phyloP scores from a whole-genome alignment of 2,797 vertebrate species.

The Eutrigla gurnardus region DNA sequence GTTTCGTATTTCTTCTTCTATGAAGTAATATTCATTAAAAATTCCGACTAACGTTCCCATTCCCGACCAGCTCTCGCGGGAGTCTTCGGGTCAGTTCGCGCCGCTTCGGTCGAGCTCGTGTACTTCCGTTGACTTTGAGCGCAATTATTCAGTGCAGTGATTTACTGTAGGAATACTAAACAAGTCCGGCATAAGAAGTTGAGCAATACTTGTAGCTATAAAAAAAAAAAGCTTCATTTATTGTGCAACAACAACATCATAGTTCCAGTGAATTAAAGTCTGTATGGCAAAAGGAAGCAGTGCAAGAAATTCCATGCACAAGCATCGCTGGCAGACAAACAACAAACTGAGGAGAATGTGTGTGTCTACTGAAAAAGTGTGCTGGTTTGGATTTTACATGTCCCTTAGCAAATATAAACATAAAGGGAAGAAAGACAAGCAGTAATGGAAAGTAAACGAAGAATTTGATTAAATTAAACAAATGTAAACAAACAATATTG shows the following conservation, averaged over 20 bases:
- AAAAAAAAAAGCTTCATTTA: constrained; percentile 63
- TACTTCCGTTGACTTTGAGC: not conserved
- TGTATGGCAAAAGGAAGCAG: constrained; percentile 58
- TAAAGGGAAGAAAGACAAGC: constrained; percentile 39
- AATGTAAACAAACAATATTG: constrained; percentile 22
- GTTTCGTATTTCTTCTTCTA: not conserved
- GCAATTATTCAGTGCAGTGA: not conserved
- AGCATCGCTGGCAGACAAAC: constrained; percentile 27
- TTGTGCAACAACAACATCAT: constrained; percentile 72
- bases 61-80: no score
- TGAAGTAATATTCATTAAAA: no score
- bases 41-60: not conserved
- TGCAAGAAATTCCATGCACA: constrained; percentile 67
- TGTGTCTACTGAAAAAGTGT: constrained; percentile 38
- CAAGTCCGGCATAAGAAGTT: not conserved
- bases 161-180: not conserved
- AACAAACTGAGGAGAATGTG: constrained; percentile 6
- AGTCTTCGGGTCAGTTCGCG: not conserved
- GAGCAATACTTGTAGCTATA: not conserved
- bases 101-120: not conserved
- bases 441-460: constrained; percentile 36
- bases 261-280: constrained; percentile 60
- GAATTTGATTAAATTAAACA: constrained; percentile 61
- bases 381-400: constrained; percentile 69
- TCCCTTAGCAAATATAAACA: constrained; percentile 20